Conservation (phyloP, 2,113 vertebrate species). For the Lagenorhynchus albirostris region DNA sequence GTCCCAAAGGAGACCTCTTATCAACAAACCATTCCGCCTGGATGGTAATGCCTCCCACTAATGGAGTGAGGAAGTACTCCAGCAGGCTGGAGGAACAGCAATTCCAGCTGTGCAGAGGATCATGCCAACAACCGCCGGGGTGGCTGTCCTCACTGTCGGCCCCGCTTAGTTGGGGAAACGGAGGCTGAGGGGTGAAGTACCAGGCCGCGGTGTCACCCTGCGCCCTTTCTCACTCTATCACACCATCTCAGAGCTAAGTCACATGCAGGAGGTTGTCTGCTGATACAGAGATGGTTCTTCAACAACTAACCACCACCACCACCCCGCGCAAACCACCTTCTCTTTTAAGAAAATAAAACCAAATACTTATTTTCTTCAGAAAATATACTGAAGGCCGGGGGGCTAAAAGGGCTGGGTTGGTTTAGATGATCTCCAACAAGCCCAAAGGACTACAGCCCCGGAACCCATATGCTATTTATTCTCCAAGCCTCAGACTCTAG, state of each 20-base stretch:
- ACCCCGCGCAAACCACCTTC: background rate
- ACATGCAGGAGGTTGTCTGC: rapidly evolving
- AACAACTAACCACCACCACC: background rate
- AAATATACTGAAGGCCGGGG: background rate
- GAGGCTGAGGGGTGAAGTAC: background rate
- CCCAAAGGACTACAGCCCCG: background rate
- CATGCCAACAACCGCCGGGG: background rate
- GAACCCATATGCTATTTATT: background rate
- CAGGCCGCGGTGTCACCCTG: background rate
- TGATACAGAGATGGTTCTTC: background rate
- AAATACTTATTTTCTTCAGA: background rate
- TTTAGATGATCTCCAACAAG: background rate
- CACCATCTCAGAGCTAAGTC: background rate
- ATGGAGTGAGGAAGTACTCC: background rate
- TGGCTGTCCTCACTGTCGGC: background rate
- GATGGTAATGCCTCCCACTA: background rate
- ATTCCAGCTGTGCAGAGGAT: background rate
- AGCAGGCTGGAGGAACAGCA: background rate
- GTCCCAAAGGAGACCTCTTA: background rate
- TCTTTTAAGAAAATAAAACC: background rate
- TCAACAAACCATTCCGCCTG: background rate
- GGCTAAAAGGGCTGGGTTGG: too few species aligned
- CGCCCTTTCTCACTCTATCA: rapidly evolving
- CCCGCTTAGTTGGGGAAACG: background rate
- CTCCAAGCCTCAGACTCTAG: background rate